These are phyloP conservation scores for Papilio polytes DNA, from an alignment of 1,140 invertebrate species.

Conservation along the genomic window DNA sequence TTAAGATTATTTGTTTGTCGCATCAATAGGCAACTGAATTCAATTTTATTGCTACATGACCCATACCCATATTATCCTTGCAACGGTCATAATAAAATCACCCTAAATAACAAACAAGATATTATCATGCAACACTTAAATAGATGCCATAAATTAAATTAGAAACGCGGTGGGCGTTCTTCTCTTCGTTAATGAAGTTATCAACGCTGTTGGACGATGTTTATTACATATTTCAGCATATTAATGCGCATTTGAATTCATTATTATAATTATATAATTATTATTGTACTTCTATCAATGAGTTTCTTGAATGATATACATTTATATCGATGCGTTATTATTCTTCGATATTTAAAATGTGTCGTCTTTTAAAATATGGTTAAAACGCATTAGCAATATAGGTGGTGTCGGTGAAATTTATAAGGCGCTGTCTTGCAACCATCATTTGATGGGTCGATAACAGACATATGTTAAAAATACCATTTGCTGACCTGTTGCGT, in stretches of 20 bases:
- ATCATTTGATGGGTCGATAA: no score
- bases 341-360: no score
- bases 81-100: slow-evolving; percentile 29
- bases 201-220: slow-evolving; percentile 48
- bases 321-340: no score
- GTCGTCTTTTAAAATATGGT: no score
- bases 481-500: no score
- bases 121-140: slow-evolving; percentile 29
- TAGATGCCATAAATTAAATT: slow-evolving; percentile 53
- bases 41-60: neutral
- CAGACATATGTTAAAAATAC: no score
- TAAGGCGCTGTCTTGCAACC: no score
- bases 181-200: slow-evolving; percentile 52
- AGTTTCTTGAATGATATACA: neutral
- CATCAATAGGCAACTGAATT: no score
- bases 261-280: slow-evolving; percentile 36
- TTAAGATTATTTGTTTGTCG: no score
- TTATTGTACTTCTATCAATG: neutral
- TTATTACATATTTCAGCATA: slow-evolving; percentile 43
- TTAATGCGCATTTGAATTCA: slow-evolving; percentile 12
- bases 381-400: no score
- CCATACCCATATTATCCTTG: slow-evolving; percentile 6
- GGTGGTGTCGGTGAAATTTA: no score
- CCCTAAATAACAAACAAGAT: slow-evolving; percentile 31
- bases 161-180: slow-evolving; percentile 50